Base-by-base conservation (phyloP, 2,113 vertebrate species). In the Labeo catla region DNA sequence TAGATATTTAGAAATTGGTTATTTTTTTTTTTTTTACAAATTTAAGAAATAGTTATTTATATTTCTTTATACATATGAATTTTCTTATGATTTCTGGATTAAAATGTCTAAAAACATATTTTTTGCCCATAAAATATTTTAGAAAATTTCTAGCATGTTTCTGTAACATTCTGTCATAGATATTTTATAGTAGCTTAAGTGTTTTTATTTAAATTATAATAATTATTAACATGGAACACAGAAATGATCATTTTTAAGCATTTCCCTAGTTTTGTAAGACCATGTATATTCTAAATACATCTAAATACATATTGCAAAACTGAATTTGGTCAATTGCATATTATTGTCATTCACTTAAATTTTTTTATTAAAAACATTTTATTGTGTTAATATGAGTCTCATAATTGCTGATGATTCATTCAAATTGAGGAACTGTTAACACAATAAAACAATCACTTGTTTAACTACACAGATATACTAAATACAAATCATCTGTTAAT, bases 281-380 rank as follows among this genome's bases (percentile, higher is more conserved):
- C 1, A 3, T 16, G 13, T 8, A 43, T 21, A 59, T 61, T 28
- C 28, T 28, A 28, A 28, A 28, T 28, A 28, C 28, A 87, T 83
- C 83, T 91, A 83, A 93, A 93, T 93, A 93, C 90, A 91, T 93
- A 92, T 93, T 94, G 95, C 96, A 93, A 96, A 95, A 93, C 92
- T 86, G 87, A 86, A 93, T 93, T 92, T 91, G 93, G 94, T 86
- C 93, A 93, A 93, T 91, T 89, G 94, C 93, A 90, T 94, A 94
- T 96, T 96, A 96, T 95, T 97, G 94, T 96, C 95, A 95, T 95
- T 92, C 95, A 96, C 93, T 94, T 86, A 85, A 90, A n/a, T 61
- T 87, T 91, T 88, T 89, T 88, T 90, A 92, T 89, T 89, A 93
- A 93, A 95, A 84, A 52, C 11, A 65, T 76, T 9, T 78, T 52